Base-by-base conservation (phyloP, 2,797 vertebrate species). In the Gadopsis marmoratus region DNA sequence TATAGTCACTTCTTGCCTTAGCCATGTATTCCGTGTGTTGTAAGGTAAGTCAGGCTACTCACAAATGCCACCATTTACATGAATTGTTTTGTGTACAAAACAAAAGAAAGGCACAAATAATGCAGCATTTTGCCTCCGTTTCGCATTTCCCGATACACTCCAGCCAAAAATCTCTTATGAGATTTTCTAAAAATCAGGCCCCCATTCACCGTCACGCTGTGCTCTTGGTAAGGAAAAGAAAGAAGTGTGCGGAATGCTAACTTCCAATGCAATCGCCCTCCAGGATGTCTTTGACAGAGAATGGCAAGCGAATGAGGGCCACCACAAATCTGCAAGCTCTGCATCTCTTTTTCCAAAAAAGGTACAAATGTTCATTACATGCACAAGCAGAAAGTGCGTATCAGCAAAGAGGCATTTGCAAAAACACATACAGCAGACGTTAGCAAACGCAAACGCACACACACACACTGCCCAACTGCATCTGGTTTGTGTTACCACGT, bases 401-500 rank as follows among this genome's bases (percentile, higher is more conserved):
- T 89, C 88, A 90, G 87, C 86, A 87, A 78, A 79, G 78, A 85
- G 75, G 86, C 71, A 89, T 89, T 86, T 74, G 45, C 86, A 87
- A 86, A 86, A 75, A 76, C 87, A 87, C 86, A 81, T 74, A 86
- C 76, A 85, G 85, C 79, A 83, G 83, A 87, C 60, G 81, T 63
- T 10, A 78, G 64, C 71, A 70, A 80, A 86, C 69, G 76, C 74
- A 80, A 29, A 62, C 17, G 3, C 43, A 76, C 1, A 81, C 55
- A 80, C 39, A 82, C 10, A 79, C 72, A 67, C 71, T 78, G 54
- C 74, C 88, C 91, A 73, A 81, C 78, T 79, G 91, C 94, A 95
- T 95, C 95, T 95, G 95, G 92, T 95, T 95, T 94, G 89, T 47
- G 92, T 95, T 94, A 96, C 89, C 86, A 85, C 84, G 77, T 88